These are phyloP conservation scores for Trimorus sp. DNA, from an alignment of 2,888 invertebrate species.

Conservation along the genomic window DNA sequence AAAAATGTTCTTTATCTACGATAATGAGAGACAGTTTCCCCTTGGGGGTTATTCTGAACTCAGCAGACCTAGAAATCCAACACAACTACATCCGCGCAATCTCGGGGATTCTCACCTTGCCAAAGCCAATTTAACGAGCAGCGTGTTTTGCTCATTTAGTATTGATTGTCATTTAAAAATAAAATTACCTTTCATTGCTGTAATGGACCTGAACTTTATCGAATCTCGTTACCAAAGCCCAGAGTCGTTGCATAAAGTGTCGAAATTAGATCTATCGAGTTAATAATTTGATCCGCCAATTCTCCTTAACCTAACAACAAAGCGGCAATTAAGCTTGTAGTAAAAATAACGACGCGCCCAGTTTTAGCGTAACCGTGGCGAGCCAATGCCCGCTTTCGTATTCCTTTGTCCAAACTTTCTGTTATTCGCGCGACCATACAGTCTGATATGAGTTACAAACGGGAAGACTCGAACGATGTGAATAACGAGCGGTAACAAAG, in stretches of 20 bases:
- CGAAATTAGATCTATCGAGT: neutral
- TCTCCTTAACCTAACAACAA: slow-evolving; percentile 5
- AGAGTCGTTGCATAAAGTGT: neutral
- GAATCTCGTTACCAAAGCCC: too few relatives aligned
- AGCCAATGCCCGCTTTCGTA: slow-evolving; percentile 42
- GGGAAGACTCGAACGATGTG: slow-evolving; percentile 72
- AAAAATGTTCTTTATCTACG: too few relatives aligned
- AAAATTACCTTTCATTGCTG: too few relatives aligned
- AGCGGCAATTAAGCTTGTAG: slow-evolving; percentile 32
- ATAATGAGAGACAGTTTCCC: too few relatives aligned
- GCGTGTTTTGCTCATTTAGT: too few relatives aligned
- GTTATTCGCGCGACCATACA: slow-evolving; percentile 53
- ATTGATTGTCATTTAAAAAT: too few relatives aligned
- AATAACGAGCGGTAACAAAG: slow-evolving; percentile 72
- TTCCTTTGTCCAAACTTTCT: slow-evolving; percentile 61
- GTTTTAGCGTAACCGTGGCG: slow-evolving; percentile 23
- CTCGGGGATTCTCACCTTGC: too few relatives aligned
- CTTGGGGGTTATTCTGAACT: too few relatives aligned
- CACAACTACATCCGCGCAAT: too few relatives aligned
- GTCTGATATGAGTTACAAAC: slow-evolving; percentile 62
- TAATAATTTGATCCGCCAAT: neutral
- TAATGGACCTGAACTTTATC: too few relatives aligned
- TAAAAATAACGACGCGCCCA: slow-evolving; percentile 32
- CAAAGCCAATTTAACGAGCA: too few relatives aligned
- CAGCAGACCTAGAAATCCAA: too few relatives aligned